Base-by-base conservation (phyloP, 2,888 invertebrate genomes). In the Drosophila testacea region DNA sequence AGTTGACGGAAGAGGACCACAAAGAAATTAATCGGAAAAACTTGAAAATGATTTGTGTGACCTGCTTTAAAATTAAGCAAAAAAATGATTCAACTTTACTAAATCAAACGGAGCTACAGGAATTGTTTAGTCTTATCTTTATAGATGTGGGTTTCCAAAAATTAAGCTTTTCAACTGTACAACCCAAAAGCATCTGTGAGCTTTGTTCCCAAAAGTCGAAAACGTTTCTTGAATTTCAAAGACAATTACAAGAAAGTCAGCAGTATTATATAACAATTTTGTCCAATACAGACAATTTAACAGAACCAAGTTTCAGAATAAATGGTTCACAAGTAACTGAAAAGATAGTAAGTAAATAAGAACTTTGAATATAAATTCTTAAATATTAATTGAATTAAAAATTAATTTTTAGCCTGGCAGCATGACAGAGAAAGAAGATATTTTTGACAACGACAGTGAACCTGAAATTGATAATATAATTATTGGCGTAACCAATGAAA, bases 171-270 rank as follows among this genome's bases (percentile, higher is more conserved):
- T 6, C 16, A 9, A 6, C 13, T 4, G 6, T 63, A 0, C 0
- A 13, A 1, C 42, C 39, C 0, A 47, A 38, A 27, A 28, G 7
- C 7, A 13, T 78, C 5, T 80, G 79, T 44, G 50, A 68, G 4
- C 5, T 42, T 5, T 80, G 79, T 36, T 55, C 10, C 4, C 62
- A 60, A 22, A 81, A 75, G 59, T 60, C 28, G 3, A 34, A 13
- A 50, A 63, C 42, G 1, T 81, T 78, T 55, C 13, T 65, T 0
- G 69, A 69, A 36, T 72, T 75, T 34, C 64, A 57, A 63, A 57
- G 13, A 0, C 48, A 32, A 6, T 34, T 71, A 11, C 27, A 52
- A 48, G 51, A 65, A n/a, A 77, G 56, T 44, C 44, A 60, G 13
- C 13, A 68, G 27, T 81, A 77, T 63, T 28, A 69, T 1, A 22